Conservation (phyloP, 2,113 vertebrate genomes). For the Rhinichthys klamathensis region DNA sequence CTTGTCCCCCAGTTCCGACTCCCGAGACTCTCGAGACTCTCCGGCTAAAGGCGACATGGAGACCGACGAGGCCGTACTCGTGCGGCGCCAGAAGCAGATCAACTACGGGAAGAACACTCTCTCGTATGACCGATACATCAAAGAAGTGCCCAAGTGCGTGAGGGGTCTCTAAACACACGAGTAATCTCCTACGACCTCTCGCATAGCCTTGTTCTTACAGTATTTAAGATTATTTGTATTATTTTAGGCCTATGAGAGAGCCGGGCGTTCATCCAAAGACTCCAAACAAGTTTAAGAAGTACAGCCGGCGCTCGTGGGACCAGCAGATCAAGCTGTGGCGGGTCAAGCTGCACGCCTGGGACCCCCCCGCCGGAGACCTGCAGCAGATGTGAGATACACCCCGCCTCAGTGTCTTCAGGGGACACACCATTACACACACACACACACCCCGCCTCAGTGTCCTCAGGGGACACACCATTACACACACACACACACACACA, state of each 20-base stretch:
- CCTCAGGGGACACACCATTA: no score
- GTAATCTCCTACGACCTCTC: neutral
- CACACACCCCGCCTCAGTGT: no score
- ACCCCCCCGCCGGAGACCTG: slow-evolving; percentile 81
- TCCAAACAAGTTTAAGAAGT: slow-evolving; percentile 97
- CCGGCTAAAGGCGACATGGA: slow-evolving; percentile 82
- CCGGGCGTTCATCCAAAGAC: slow-evolving; percentile 91
- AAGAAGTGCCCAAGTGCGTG: slow-evolving; percentile 90
- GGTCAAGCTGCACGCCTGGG: slow-evolving; percentile 93
- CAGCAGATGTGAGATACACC: slow-evolving; percentile 87
- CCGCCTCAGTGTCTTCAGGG: no score
- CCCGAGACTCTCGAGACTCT: slow-evolving; percentile 88
- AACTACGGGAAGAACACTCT: slow-evolving; percentile 97
- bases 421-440: no score
- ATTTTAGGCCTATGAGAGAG: slow-evolving; percentile 83
- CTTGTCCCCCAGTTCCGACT: slow-evolving; percentile 82
- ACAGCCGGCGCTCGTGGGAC: slow-evolving; percentile 97
- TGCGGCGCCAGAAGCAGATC: slow-evolving; percentile 96
- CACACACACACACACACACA: no score
- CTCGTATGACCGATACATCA: slow-evolving; percentile 90
- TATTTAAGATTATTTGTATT: neutral
- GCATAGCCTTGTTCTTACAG: no score
- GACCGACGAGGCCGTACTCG: slow-evolving; percentile 86
- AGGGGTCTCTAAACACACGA: neutral
- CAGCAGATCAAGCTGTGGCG: slow-evolving; percentile 97